Conservation (phyloP, 64 coral and sea anemone genomes). For the Platygyra sinensis region DNA sequence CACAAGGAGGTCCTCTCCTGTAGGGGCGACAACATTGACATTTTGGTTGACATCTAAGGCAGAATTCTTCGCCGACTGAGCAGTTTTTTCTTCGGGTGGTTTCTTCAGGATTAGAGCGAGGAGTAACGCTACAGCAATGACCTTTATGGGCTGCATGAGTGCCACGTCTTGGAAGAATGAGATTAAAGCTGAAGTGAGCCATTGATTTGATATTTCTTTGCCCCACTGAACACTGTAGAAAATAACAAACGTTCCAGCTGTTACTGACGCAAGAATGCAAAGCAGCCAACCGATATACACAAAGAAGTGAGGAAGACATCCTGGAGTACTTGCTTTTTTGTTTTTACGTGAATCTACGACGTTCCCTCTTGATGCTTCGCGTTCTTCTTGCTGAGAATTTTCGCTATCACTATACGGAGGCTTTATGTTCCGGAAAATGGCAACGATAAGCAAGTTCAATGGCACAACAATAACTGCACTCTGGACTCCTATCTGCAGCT, state of each 20-base stretch:
- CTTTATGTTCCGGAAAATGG: conserved; percentile 69
- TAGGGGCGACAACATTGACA: conserved; percentile 53
- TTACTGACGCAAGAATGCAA: conserved; percentile 55
- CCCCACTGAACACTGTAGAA: conserved; percentile 91
- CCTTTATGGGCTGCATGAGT: conserved; percentile 84
- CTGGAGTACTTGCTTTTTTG: conserved; percentile 24
- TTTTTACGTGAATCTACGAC: background rate
- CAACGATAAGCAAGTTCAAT: conserved; percentile 73
- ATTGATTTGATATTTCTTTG: conserved; percentile 75
- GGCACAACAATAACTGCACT: conserved; percentile 78
- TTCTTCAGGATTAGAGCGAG: conserved; percentile 86
- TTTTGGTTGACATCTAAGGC: conserved; percentile 61
- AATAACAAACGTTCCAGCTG: conserved; percentile 63
- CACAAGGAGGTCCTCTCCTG: conserved; percentile 59
- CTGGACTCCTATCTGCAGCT: conserved; percentile 72
- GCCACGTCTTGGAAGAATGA: conserved; percentile 84
- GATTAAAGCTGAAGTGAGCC: conserved; percentile 81
- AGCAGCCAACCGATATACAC: conserved; percentile 80
- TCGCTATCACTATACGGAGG: background rate
- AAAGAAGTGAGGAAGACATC: conserved; percentile 85
- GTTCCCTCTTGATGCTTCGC: background rate
- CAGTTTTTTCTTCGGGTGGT: conserved; percentile 76
- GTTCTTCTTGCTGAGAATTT: background rate
- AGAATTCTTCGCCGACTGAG: conserved; percentile 36
- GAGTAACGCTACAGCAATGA: conserved; percentile 57